A percentile compares a stretch with the other conserved stretches of the same genome.
Conservation (phyloP, 2,888 invertebrate species). For the Spisula subtruncata region DNA sequence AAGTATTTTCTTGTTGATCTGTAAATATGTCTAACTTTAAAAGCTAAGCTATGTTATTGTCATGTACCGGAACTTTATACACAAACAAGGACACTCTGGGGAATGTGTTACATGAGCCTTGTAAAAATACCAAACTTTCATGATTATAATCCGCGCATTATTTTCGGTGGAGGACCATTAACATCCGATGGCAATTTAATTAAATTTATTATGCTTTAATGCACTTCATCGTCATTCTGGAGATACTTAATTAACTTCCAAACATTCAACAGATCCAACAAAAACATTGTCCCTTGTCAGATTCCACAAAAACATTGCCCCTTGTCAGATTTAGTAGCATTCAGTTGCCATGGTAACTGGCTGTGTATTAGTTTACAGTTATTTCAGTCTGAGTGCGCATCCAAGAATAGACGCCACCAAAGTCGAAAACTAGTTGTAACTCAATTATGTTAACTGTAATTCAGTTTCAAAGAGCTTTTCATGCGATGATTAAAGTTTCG, state of each 20-base stretch:
- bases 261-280: neutral
- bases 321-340: neutral
- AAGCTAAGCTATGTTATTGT: neutral
- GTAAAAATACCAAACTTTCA: neutral
- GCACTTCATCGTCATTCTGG: neutral
- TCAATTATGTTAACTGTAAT: no score
- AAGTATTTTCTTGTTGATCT: no score
- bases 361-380: neutral
- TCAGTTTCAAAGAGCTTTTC: no score
- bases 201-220: slow-evolving; percentile 27
- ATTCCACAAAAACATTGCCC: neutral
- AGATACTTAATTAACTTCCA: neutral
- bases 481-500: no score
- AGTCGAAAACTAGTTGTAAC: no score
- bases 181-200: neutral
- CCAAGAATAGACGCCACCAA: neutral
- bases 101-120: neutral
- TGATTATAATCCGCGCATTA: neutral
- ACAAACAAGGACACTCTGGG: neutral
- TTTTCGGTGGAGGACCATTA: neutral
- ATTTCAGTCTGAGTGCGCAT: neutral
- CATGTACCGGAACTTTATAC: neutral
- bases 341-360: slow-evolving; percentile 15
- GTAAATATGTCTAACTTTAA: neutral
- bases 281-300: neutral